phyloP scores from a whole-genome alignment of 2,888 invertebrate species.

The Sinohyriopsis cumingii region DNA sequence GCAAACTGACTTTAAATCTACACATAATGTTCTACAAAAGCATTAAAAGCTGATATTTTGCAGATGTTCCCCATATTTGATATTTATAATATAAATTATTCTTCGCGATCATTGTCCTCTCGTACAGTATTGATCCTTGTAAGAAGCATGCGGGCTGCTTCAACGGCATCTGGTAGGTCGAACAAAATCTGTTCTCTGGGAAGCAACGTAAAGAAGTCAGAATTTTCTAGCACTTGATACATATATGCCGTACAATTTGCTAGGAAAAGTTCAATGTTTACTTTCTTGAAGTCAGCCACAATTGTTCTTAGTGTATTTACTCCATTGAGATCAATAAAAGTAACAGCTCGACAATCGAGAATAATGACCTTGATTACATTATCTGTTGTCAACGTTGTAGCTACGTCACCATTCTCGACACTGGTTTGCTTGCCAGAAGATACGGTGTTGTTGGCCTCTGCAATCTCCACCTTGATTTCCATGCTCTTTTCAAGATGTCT shows the following conservation, averaged over 20 bases:
- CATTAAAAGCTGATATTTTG: too few relatives aligned
- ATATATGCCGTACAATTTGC: constrained; percentile 11
- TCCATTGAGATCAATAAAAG: constrained; percentile 59
- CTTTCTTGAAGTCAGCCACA: constrained; percentile 31
- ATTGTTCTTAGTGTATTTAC: constrained; percentile 47
- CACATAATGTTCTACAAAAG: too few relatives aligned
- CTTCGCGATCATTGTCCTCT: too few relatives aligned
- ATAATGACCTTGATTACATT: constrained; percentile 25
- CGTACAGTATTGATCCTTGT: too few relatives aligned
- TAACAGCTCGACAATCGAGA: constrained; percentile 51
- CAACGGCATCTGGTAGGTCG: constrained; percentile 20
- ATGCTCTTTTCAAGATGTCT: constrained; percentile 4
- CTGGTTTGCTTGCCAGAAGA: too few relatives aligned
- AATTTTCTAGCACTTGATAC: constrained; percentile 9
- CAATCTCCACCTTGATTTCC: too few relatives aligned
- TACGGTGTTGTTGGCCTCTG: too few relatives aligned
- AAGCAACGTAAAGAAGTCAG: constrained; percentile 25
- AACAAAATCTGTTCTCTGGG: constrained; percentile 14
- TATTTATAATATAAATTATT: too few relatives aligned
- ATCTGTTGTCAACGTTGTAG: too few relatives aligned
- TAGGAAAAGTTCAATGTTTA: constrained; percentile 17
- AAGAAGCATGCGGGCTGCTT: neutral
- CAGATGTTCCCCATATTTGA: too few relatives aligned
- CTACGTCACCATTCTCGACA: too few relatives aligned
- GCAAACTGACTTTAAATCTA: too few relatives aligned